Conservation (phyloP, 2,797 vertebrate species). For the Sternarchorhynchus goeldii region DNA sequence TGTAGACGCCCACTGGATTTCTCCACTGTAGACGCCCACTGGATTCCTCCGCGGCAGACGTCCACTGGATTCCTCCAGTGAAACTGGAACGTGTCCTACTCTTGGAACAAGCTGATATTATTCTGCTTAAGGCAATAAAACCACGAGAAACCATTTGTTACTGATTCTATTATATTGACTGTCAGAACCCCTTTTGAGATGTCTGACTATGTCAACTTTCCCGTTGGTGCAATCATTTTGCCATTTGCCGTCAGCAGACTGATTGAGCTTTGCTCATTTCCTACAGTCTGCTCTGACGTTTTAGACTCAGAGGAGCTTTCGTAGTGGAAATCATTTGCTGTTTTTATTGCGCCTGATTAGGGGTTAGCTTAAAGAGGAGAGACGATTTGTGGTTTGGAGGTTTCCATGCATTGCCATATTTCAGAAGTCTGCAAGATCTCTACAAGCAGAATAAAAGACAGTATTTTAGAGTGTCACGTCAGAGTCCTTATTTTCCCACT, state of each 20-base stretch:
- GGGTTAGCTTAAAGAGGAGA: slow-evolving; percentile 36
- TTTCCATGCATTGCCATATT: slow-evolving; percentile 42
- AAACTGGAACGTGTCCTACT: slow-evolving; percentile 29
- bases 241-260: slow-evolving; percentile 30
- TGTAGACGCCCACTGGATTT: background rate
- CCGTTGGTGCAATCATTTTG: slow-evolving; percentile 33
- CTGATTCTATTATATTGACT: slow-evolving; percentile 8
- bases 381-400: slow-evolving; percentile 40
- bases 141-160: slow-evolving; percentile 7
- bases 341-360: slow-evolving; percentile 45
- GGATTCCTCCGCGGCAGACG: no score
- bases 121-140: background rate
- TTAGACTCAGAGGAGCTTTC: slow-evolving; percentile 40
- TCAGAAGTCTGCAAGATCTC: slow-evolving; percentile 39
- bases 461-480: slow-evolving; percentile 24
- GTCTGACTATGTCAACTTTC: slow-evolving; percentile 21
- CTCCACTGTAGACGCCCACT: no score
- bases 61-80: background rate
- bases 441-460: slow-evolving; percentile 21
- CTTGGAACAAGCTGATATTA: background rate
- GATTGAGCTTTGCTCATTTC: slow-evolving; percentile 41
- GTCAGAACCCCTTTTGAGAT: background rate
- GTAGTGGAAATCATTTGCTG: slow-evolving; percentile 32
- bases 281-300: slow-evolving; percentile 29
- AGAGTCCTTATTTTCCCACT: slow-evolving; percentile 12